These are phyloP conservation scores for Amiota mariae DNA, from an alignment of 2,888 invertebrate species.

Conservation along the genomic window DNA sequence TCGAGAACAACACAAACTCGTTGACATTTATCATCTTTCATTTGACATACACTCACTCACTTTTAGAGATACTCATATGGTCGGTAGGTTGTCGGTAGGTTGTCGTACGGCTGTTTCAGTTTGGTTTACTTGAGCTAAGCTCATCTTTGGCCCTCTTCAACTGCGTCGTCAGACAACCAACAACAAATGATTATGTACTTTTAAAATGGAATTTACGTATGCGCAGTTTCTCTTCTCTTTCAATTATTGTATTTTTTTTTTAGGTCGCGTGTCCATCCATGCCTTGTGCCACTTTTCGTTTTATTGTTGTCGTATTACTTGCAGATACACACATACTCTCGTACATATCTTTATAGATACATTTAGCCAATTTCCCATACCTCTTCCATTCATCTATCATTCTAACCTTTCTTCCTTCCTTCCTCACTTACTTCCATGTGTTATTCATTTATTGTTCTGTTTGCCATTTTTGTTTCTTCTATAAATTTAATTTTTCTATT, in stretches of 20 bases:
- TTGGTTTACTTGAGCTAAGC: not conserved
- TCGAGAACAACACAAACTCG: conserved; percentile 5
- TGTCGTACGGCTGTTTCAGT: not conserved
- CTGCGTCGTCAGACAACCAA: not conserved
- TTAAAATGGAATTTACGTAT: not conserved
- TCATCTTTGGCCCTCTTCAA: not conserved
- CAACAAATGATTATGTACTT: not conserved
- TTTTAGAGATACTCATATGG: no score
- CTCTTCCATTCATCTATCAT: not conserved
- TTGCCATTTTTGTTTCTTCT: not conserved
- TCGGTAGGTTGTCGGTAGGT: not conserved
- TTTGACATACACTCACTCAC: not conserved
- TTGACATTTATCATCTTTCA: conserved; percentile 26
- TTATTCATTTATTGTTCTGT: not conserved
- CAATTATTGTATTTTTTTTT: conserved; percentile 4
- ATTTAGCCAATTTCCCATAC: conserved; percentile 12
- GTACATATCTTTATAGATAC: not conserved
- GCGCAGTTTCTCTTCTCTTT: not conserved
- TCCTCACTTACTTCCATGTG: no score
- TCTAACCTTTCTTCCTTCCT: not conserved
- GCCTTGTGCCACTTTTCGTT: conserved; percentile 54
- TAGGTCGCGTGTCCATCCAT: conserved; percentile 33
- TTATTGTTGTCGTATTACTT: conserved; percentile 18
- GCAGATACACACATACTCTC: conserved; percentile 11
- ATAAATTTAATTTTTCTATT: not conserved